Conservation (phyloP, 92 coral and sea anemone genomes). For the Hydrozoanthus gracilis region DNA sequence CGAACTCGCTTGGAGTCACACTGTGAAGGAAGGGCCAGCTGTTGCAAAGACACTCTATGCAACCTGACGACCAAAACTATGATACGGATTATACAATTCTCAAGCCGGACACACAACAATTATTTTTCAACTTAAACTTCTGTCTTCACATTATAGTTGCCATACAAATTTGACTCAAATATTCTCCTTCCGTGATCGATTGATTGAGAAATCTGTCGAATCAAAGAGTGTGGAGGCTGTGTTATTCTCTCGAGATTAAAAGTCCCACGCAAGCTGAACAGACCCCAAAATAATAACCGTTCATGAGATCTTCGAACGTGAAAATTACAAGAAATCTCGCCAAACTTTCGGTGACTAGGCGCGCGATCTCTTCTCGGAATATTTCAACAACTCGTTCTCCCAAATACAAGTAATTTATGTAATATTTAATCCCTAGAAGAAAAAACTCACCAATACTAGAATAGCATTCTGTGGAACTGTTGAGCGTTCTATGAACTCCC, state of each 20-base stretch:
- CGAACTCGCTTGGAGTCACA: conserved; percentile 1
- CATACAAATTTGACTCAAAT: not conserved
- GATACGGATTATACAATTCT: not conserved
- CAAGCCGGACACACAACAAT: conserved; percentile 14
- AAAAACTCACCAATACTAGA: conserved; percentile 80
- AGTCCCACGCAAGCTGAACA: conserved; percentile 37
- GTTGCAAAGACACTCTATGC: not conserved
- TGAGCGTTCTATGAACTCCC: not conserved
- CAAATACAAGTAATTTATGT: not conserved
- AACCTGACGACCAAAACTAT: conserved; percentile 35
- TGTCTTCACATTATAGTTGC: not conserved
- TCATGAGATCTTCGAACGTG: conserved; percentile 23
- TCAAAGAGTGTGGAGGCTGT: not conserved
- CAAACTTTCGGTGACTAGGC: not conserved
- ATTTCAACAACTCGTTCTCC: not conserved
- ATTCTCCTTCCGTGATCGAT: not conserved
- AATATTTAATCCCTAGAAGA: not conserved
- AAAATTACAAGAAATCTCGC: conserved; percentile 11
- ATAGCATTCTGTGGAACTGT: conserved; percentile 68
- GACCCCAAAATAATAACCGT: conserved; percentile 19
- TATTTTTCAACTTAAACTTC: not conserved
- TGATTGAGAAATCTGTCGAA: not conserved
- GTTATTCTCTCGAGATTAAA: not conserved
- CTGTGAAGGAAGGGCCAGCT: conserved; percentile 30
- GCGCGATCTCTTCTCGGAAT: not conserved